phyloP scores from a whole-genome alignment of 2,113 vertebrate species.

The Thalassoma bifasciatum region DNA sequence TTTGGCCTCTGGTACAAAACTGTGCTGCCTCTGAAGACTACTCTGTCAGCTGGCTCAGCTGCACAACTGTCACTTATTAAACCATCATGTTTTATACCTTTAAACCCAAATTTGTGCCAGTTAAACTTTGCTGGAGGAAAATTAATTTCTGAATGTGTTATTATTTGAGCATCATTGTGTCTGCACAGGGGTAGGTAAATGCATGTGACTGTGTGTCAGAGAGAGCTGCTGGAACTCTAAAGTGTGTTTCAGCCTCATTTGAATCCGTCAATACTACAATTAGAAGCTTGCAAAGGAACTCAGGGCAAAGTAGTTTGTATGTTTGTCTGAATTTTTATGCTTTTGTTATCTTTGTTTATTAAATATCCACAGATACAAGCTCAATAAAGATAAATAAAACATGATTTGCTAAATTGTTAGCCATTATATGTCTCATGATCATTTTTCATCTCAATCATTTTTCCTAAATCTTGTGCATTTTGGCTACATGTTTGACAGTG shows the following conservation, averaged over 20 bases:
- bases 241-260: slow-evolving; percentile 86
- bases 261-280: slow-evolving; percentile 85
- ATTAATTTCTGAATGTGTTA: not conserved
- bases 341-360: slow-evolving; percentile 44
- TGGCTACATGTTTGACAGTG: not conserved
- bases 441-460: too few species aligned
- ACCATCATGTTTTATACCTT: slow-evolving; percentile 77
- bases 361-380: slow-evolving; percentile 31
- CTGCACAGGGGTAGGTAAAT: slow-evolving; percentile 3
- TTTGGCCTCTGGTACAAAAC: slow-evolving; percentile 8
- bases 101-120: slow-evolving; percentile 71
- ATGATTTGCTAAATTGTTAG: not conserved
- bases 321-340: slow-evolving; percentile 64
- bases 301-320: slow-evolving; percentile 72
- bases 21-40: too few species aligned
- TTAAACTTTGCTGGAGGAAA: not conserved
- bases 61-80: slow-evolving; percentile 52
- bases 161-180: not conserved
- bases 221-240: slow-evolving; percentile 59
- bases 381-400: slow-evolving; percentile 39
- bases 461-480: slow-evolving; percentile 11
- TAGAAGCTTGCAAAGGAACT: slow-evolving; percentile 76
- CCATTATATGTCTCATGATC: too few species aligned
- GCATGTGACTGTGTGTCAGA: slow-evolving; percentile 30
- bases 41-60: slow-evolving; percentile 56